Percentiles rank a stretch among this genome's conserved stretches.
phyloP scores from a whole-genome alignment of 2,797 vertebrate genomes.

The Lates japonicus region DNA sequence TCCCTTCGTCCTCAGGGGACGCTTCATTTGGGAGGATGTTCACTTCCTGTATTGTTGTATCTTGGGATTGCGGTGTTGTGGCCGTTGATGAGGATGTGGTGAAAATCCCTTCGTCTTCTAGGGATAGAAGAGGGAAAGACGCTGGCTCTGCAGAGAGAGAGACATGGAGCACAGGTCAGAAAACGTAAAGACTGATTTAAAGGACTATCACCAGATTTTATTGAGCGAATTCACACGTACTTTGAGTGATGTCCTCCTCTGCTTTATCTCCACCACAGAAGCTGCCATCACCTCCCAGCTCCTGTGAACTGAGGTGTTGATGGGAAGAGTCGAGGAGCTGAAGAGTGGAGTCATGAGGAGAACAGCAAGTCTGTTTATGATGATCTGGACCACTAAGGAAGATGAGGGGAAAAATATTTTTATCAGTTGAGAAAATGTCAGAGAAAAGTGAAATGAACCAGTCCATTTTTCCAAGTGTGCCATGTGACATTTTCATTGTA shows the following conservation, averaged over 20 bases:
- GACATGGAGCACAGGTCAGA: constrained; percentile 15
- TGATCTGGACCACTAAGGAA: constrained; percentile 72
- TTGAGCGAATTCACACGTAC: constrained; percentile 55
- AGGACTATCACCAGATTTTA: too few species aligned
- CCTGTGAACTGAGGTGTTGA: constrained; percentile 72
- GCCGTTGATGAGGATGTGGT: constrained; percentile 81
- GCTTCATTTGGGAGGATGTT: constrained; percentile 74
- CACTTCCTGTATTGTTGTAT: constrained; percentile 79
- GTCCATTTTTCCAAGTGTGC: neutral
- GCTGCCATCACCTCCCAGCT: constrained; percentile 63
- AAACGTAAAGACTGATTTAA: neutral
- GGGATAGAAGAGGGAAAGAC: constrained; percentile 86
- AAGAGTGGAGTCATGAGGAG: constrained; percentile 85
- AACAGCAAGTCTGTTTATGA: constrained; percentile 81
- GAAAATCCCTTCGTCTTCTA: constrained; percentile 88
- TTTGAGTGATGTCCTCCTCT: constrained; percentile 68
- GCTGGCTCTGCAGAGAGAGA: constrained; percentile 80
- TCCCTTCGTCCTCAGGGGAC: constrained; percentile 62
- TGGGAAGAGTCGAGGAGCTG: constrained; percentile 86
- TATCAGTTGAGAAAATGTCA: neutral
- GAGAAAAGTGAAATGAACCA: neutral
- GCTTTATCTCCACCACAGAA: constrained; percentile 59
- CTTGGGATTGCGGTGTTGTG: constrained; percentile 74
- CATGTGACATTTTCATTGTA: too few species aligned
- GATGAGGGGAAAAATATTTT: neutral